Conservation (phyloP, 37 sponge, comb jelly and placozoan genomes). For the Haliclona indistincta region DNA sequence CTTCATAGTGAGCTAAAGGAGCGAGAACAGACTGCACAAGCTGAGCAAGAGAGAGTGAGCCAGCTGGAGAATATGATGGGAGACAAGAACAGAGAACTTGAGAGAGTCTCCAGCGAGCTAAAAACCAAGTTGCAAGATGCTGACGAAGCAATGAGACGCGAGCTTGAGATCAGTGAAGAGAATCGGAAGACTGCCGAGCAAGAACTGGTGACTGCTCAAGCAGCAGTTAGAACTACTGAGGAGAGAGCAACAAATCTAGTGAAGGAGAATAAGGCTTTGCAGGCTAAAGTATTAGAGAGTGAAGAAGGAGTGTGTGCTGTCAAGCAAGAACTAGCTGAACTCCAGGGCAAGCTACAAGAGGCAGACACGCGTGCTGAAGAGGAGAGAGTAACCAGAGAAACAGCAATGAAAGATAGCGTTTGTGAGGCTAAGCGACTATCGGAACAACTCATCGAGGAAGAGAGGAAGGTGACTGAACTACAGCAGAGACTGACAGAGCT, state of each 20-base stretch:
- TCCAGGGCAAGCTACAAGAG: too few relatives aligned
- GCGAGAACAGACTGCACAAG: background rate
- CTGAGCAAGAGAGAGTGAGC: constrained; percentile 3
- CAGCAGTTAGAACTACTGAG: background rate
- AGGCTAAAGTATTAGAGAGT: background rate
- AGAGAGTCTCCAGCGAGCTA: background rate
- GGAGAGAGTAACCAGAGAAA: background rate
- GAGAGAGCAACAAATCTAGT: background rate
- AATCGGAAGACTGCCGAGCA: background rate
- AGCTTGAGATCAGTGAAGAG: background rate
- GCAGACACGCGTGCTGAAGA: background rate
- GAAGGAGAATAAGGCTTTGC: background rate
- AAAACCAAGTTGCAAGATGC: background rate
- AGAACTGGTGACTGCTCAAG: background rate
- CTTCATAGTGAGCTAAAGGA: background rate
- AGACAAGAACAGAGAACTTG: background rate
- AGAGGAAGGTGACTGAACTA: background rate
- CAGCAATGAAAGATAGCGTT: background rate
- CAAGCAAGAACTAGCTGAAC: too few relatives aligned
- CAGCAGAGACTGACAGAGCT: background rate
- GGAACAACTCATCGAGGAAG: background rate
- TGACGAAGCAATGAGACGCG: background rate
- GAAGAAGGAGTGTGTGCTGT: too few relatives aligned
- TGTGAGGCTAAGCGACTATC: background rate
- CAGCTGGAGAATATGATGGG: constrained; percentile 13